Evolutionary conservation across 2,888 invertebrate species (phyloP).

Genomic region (Arge pagana): DNA sequence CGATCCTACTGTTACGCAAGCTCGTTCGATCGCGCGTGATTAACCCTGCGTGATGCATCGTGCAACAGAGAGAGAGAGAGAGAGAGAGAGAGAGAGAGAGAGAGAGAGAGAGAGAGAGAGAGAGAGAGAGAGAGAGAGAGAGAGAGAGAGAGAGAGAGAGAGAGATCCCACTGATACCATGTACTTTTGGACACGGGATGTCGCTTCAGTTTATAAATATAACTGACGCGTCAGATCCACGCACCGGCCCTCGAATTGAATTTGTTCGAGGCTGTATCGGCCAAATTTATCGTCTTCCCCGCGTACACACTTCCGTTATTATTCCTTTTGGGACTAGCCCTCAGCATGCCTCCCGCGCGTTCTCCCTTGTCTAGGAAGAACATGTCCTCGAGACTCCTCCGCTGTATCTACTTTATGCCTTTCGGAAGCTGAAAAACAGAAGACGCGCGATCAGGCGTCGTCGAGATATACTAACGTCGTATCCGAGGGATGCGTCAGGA

Average conservation of each 20-base stretch:
- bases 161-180: no score
- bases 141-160: conserved; percentile 22
- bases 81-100: conserved; percentile 27
- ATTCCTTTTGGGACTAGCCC: no score
- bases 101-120: conserved; percentile 22
- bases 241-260: conserved; percentile 38
- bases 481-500: conserved; percentile 28
- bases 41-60: no score
- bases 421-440: conserved; percentile 49
- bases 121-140: conserved; percentile 21
- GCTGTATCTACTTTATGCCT: conserved; percentile 39
- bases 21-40: no score
- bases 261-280: conserved; percentile 45
- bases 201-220: no score
- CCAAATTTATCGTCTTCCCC: neutral
- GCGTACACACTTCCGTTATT: no score
- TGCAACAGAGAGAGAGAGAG: conserved; percentile 19
- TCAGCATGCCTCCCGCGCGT: no score
- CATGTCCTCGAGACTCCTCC: no score
- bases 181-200: no score
- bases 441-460: conserved; percentile 31
- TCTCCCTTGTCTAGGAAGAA: no score
- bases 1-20: no score
- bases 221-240: no score
- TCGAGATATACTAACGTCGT: conserved; percentile 38